Base-by-base conservation (phyloP, 2,888 invertebrate genomes). In the Microplitis manilae region DNA sequence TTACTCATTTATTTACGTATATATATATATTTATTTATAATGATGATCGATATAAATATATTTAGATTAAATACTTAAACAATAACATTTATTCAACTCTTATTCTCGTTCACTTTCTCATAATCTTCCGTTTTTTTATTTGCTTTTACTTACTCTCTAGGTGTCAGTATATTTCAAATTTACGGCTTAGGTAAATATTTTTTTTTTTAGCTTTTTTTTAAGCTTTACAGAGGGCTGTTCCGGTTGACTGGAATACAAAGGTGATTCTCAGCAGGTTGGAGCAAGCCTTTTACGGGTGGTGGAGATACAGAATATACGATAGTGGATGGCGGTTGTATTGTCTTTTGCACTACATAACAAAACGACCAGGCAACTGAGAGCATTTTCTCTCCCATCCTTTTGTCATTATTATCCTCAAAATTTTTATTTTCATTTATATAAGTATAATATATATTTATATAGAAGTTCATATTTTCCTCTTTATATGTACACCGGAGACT, bases 401-500 rank as follows among this genome's bases (percentile, higher is more conserved):
- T 17, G 64, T 50, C n/a, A 67, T 15, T 61, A 30, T 65, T 75
- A 9, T 59, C 40, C 38, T 59, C 41, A 9, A 13, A 59, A 8
- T 68, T 65, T 41, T 50, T 17, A 73, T 17, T 39, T 68, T 6
- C 30, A 50, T 50, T 50, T 8, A 8, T 13, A 50, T 13, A 13
- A 9, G 13, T 50, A 13, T 50, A 13, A 30, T 50, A 50, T 50
- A 13, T 50, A 8, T 50, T 13, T 50, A 50, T 50, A 50, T 8
- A 13, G 8, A 50, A 50, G 4, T 50, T 8, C 0, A 50, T 50
- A 50, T 50, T 50, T 50, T 13, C 13, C 50, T 50, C 13, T 84
- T 92, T 95, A 99, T 92, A 99, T 98, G 92, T 98, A 99, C 91
- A 98, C 96, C 85, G 99, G 99, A 91, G 97, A 97, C 92, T 99